phyloP scores from a whole-genome alignment of 2,888 invertebrate species.

The Drosophila neonasuta region DNA sequence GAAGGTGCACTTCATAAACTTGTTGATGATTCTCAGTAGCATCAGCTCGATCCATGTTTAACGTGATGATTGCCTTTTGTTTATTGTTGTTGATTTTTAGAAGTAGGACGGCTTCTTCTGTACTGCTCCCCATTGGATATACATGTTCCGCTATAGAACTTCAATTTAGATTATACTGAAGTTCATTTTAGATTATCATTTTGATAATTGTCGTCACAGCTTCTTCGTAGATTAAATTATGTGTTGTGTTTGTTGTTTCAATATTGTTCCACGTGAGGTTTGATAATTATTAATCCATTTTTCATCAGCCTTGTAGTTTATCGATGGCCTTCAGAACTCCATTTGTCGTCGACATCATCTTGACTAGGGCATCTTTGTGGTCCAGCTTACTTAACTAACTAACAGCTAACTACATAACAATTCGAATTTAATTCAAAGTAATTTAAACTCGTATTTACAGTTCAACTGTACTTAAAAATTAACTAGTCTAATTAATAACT shows the following conservation, averaged over 20 bases:
- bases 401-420: slow-evolving; percentile 31
- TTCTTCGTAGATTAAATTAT: slow-evolving; percentile 1
- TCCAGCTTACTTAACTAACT: slow-evolving; percentile 40
- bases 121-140: neutral
- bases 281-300: neutral
- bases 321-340: neutral
- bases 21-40: neutral
- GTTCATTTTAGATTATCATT: neutral
- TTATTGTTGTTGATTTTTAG: neutral
- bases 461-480: slow-evolving; percentile 43
- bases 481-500: slow-evolving; percentile 15
- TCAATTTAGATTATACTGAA: neutral
- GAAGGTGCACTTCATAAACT: neutral
- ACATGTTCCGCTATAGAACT: neutral
- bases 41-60: neutral
- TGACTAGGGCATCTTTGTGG: slow-evolving; percentile 23
- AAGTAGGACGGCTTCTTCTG: neutral
- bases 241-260: no score
- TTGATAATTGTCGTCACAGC: neutral
- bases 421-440: slow-evolving; percentile 7
- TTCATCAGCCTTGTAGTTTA: neutral
- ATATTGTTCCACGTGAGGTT: neutral
- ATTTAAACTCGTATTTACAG: slow-evolving; percentile 20
- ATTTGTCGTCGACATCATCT: neutral
- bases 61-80: neutral